Conservation (phyloP, 1,140 invertebrate genomes). For the Cryptotermes secundus region DNA sequence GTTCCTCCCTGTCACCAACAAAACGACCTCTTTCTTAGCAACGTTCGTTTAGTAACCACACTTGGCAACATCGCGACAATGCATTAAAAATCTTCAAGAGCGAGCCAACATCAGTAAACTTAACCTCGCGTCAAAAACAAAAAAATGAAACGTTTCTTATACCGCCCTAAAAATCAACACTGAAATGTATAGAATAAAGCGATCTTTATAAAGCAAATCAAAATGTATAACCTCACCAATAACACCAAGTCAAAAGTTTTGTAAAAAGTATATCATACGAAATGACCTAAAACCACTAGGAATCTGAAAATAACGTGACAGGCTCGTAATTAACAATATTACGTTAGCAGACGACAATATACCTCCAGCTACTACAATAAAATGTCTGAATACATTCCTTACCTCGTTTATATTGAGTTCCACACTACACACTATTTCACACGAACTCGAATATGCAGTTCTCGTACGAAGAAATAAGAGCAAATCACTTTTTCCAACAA, state of each 20-base stretch:
- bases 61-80: background rate
- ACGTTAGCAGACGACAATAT: background rate
- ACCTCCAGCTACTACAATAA: background rate
- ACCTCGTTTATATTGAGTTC: background rate
- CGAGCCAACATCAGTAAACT: background rate
- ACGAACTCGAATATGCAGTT: background rate
- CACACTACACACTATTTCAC: conserved; percentile 10
- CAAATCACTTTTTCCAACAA: background rate
- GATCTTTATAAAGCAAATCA: too few species aligned
- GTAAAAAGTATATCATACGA: too few species aligned
- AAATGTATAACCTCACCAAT: too few species aligned
- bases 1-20: background rate
- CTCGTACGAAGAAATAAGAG: background rate
- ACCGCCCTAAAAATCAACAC: too few species aligned
- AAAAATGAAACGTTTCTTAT: too few species aligned
- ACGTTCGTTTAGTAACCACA: background rate
- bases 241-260: too few species aligned
- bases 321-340: background rate
- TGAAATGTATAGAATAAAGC: too few species aligned
- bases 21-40: background rate
- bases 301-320: background rate
- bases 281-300: too few species aligned
- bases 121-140: background rate
- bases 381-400: background rate
- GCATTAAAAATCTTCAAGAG: background rate